phyloP scores from a whole-genome alignment of 2,888 invertebrate genomes.

The Drosophila subquinaria region DNA sequence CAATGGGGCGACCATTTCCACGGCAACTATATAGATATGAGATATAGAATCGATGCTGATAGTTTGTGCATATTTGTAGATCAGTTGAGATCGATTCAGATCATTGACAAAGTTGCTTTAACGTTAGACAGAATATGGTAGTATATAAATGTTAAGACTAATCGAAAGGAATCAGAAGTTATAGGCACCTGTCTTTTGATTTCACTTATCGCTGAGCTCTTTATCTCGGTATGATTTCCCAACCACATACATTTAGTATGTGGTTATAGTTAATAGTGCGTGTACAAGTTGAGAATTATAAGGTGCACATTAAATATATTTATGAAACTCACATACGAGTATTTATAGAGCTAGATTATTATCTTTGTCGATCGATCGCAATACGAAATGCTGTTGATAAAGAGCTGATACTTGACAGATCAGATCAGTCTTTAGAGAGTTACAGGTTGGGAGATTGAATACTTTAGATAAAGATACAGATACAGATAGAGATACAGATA shows the following conservation, averaged over 20 bases:
- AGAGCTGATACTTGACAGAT: conserved; percentile 6
- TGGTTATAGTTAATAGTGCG: conserved; percentile 1
- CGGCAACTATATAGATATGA: not conserved
- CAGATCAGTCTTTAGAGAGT: conserved; percentile 14
- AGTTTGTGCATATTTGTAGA: not conserved
- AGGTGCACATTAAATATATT: conserved; percentile 7
- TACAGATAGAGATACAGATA: not conserved
- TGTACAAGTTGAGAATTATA: conserved; percentile 10
- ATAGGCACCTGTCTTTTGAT: conserved; percentile 21
- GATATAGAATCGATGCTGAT: not conserved
- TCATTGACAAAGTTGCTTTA: not conserved
- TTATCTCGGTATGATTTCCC: not conserved
- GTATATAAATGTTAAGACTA: not conserved
- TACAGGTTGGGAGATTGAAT: conserved; percentile 2
- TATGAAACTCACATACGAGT: conserved; percentile 9
- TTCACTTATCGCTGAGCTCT: conserved; percentile 16
- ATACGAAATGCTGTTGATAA: not conserved
- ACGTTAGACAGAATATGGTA: not conserved
- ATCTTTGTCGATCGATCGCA: conserved; percentile 1
- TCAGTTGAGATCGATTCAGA: not conserved
- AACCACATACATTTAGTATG: not conserved
- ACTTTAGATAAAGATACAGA: not conserved
- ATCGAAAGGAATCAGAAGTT: conserved; percentile 3
- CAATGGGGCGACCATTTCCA: not conserved
- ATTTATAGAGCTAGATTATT: conserved; percentile 1